A percentile compares a stretch with the other conserved stretches of the same genome.
These are phyloP conservation scores for Polydrusus cervinus DNA, from an alignment of 2,888 invertebrate genomes.

Conservation along the genomic window DNA sequence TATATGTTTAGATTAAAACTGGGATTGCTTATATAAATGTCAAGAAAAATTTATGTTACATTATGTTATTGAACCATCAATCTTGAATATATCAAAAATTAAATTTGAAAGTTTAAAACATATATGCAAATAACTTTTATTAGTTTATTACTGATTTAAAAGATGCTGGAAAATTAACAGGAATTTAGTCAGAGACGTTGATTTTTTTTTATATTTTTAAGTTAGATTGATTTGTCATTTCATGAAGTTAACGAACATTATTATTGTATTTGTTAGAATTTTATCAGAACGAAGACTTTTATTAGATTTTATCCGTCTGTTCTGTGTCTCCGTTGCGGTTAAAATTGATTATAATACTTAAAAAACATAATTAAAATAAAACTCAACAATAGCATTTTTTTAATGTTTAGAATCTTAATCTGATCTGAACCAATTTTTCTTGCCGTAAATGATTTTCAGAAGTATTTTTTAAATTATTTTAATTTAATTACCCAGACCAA, in stretches of 20 bases:
- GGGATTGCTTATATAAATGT: constrained; percentile 44
- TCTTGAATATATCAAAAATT: constrained; percentile 40
- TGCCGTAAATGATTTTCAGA: too few species aligned
- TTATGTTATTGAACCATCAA: constrained; percentile 40
- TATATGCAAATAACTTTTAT: constrained; percentile 42
- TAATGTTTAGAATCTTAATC: too few species aligned
- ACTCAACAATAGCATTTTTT: too few species aligned
- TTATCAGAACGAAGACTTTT: too few species aligned
- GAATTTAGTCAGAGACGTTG: constrained; percentile 17
- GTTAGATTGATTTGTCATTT: background rate
- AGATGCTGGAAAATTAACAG: background rate
- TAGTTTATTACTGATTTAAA: constrained; percentile 21
- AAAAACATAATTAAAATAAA: too few species aligned
- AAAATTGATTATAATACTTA: too few species aligned
- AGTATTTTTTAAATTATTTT: too few species aligned
- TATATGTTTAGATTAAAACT: constrained; percentile 33
- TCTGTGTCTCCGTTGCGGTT: too few species aligned
- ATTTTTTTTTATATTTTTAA: constrained; percentile 1
- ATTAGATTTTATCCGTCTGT: too few species aligned
- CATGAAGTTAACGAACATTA: background rate
- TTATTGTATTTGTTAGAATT: too few species aligned
- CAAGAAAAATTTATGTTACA: constrained; percentile 45
- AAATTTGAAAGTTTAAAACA: constrained; percentile 35
- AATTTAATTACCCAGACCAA: too few species aligned
- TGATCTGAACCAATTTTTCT: too few species aligned